Conservation (phyloP, 2,113 vertebrate genomes). For the Pseudonaja textilis region DNA sequence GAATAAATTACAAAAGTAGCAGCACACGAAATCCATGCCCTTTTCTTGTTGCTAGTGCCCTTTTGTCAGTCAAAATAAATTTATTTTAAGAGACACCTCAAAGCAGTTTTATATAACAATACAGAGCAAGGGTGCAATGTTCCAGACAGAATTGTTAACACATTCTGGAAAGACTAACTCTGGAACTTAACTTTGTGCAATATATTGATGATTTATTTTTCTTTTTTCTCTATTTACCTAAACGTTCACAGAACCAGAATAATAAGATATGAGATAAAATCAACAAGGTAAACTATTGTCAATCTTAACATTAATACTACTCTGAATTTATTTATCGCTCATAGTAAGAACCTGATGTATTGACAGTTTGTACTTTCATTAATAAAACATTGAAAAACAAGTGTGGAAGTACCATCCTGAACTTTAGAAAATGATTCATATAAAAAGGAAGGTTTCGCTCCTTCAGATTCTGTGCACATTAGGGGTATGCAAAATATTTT, state of each 20-base stretch:
- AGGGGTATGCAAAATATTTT: background rate
- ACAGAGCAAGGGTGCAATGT: background rate
- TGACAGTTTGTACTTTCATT: background rate
- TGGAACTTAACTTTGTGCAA: background rate
- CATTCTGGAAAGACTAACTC: background rate
- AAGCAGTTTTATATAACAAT: background rate
- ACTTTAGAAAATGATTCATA: background rate
- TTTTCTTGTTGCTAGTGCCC: background rate
- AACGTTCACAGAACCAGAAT: background rate
- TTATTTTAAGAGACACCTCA: background rate
- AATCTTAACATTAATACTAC: background rate
- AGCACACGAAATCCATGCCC: background rate
- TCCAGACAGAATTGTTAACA: slow-evolving; percentile 1
- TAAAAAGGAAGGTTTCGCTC: background rate
- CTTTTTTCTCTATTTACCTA: background rate
- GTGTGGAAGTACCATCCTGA: background rate
- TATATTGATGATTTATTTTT: background rate
- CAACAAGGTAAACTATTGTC: background rate
- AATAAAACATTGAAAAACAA: background rate
- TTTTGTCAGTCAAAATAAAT: background rate
- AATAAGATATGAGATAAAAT: background rate
- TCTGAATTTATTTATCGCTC: background rate
- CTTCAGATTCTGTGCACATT: background rate
- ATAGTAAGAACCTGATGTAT: background rate
- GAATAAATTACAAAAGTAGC: background rate